These are phyloP conservation scores for Yponomeuta plumbellus DNA, from an alignment of 2,888 invertebrate species.

Conservation along the genomic window DNA sequence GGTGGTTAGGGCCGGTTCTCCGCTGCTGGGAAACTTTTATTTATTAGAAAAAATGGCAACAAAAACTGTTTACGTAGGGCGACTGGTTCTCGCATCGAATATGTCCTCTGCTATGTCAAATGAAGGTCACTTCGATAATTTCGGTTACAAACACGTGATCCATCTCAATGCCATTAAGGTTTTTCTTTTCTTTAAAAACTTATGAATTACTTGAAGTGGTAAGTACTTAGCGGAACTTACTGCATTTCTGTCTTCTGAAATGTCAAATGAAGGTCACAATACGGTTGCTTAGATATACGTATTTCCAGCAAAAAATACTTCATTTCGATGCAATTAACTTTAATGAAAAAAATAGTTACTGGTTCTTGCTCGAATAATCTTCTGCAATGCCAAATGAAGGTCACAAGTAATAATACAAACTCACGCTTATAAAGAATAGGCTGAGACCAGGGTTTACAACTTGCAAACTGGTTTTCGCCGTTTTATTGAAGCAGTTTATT, in stretches of 20 bases:
- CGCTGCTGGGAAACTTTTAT: constrained; percentile 48
- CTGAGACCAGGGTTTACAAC: not conserved
- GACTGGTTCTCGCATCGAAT: constrained; percentile 19
- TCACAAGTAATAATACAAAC: not conserved
- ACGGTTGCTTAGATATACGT: too few species aligned
- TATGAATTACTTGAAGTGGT: too few species aligned
- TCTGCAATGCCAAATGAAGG: constrained; percentile 50
- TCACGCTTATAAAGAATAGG: too few species aligned
- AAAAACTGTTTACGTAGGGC: constrained; percentile 54
- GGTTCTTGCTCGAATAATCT: constrained; percentile 8
- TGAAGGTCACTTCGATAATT: constrained; percentile 46
- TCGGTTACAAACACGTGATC: too few species aligned
- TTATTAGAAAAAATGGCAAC: constrained; percentile 52
- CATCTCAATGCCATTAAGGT: too few species aligned
- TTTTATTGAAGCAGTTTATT: too few species aligned
- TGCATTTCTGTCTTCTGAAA: constrained; percentile 34
- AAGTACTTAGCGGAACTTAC: too few species aligned
- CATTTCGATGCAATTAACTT: too few species aligned
- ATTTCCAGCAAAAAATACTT: too few species aligned
- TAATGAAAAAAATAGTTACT: too few species aligned
- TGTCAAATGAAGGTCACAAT: constrained; percentile 65
- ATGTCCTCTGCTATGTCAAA: constrained; percentile 55
- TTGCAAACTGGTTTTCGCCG: not conserved
- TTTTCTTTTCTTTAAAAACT: too few species aligned
- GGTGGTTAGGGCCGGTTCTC: constrained; percentile 58